phyloP scores from a whole-genome alignment of 64 coral and sea anemone genomes.

The Stylophora pistillata region DNA sequence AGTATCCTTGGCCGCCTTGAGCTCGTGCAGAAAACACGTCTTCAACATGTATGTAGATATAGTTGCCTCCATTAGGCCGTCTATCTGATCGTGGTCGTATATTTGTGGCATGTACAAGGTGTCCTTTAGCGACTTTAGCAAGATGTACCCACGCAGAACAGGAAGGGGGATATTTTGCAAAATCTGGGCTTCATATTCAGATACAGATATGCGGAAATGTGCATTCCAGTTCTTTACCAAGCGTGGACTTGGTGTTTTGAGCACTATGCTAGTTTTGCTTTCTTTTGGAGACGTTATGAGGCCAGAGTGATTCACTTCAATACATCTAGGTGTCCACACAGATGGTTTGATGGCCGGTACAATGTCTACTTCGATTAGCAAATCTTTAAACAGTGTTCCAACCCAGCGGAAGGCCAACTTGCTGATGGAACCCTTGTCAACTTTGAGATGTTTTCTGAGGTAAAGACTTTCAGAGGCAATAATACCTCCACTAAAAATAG shows the following conservation, averaged over 20 bases:
- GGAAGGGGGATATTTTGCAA: conserved; percentile 55
- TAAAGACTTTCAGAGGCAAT: conserved; percentile 60
- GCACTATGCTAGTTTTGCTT: conserved; percentile 57
- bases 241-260: conserved; percentile 68
- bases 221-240: conserved; percentile 66
- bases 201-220: conserved; percentile 63
- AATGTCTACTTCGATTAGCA: conserved; percentile 72
- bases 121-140: conserved; percentile 63
- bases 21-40: conserved; percentile 66
- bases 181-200: conserved; percentile 56
- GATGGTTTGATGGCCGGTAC: conserved; percentile 65
- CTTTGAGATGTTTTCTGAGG: conserved; percentile 69
- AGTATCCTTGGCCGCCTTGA: conserved; percentile 64
- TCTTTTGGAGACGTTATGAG: conserved; percentile 56
- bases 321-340: conserved; percentile 65
- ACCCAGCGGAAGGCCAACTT: conserved; percentile 68
- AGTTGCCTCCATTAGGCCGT: conserved; percentile 59
- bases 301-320: conserved; percentile 60
- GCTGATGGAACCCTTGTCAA: conserved; percentile 70
- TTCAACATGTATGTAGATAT: conserved; percentile 72
- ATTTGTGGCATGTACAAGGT: conserved; percentile 73
- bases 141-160: conserved; percentile 61
- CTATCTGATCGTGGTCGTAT: conserved; percentile 61
- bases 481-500: conserved; percentile 63
- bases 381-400: conserved; percentile 70